Conservation (phyloP, 2,888 invertebrate species). For the Chrysolina oricalcia region DNA sequence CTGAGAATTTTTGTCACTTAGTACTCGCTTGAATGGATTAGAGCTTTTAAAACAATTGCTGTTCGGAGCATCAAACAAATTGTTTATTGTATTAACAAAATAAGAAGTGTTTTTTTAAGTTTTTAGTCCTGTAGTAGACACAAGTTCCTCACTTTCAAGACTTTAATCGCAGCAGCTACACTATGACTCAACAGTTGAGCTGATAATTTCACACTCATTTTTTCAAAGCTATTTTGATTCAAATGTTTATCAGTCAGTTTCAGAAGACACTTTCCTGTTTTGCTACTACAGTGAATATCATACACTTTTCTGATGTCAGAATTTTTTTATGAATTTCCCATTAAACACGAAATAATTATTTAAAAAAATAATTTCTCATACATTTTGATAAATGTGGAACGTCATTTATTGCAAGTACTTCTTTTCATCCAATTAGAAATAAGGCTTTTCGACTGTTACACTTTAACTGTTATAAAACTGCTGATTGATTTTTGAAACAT, state of each 20-base stretch:
- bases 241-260: conserved; percentile 31
- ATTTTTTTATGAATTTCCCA: conserved; percentile 13
- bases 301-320: conserved; percentile 5
- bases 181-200: conserved; percentile 24
- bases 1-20: background rate
- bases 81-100: background rate
- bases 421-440: background rate
- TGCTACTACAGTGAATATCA: background rate
- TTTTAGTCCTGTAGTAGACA: background rate
- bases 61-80: conserved; percentile 16
- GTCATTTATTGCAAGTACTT: conserved; percentile 12
- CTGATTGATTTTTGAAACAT: background rate
- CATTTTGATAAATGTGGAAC: conserved; percentile 23
- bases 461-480: background rate
- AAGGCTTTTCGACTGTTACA: background rate
- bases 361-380: background rate
- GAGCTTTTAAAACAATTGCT: background rate
- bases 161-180: conserved; percentile 20
- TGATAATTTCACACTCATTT: conserved; percentile 26
- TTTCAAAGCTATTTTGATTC: conserved; percentile 18
- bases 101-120: too few relatives aligned
- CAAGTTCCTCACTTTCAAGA: conserved; percentile 1
- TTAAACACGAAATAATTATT: background rate
- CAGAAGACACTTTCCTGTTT: conserved; percentile 3
- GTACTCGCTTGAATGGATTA: background rate